phyloP scores from a whole-genome alignment of 2,797 vertebrate genomes.

The Hydrocynus forskahlii region DNA sequence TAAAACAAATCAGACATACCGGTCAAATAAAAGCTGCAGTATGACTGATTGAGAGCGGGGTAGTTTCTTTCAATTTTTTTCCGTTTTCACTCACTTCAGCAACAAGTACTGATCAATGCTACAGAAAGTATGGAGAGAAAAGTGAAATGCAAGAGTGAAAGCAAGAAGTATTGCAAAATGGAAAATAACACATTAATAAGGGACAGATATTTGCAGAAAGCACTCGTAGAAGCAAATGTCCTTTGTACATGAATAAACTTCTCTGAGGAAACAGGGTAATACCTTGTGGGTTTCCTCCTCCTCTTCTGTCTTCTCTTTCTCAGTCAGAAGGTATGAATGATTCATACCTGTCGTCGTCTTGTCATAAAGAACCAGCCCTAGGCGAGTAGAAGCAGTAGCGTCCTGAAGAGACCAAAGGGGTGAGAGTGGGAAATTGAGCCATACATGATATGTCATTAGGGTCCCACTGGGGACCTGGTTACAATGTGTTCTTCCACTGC shows the following conservation, averaged over 20 bases:
- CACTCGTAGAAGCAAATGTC: too few relatives aligned
- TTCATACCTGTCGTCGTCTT: background rate
- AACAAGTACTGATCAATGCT: too few relatives aligned
- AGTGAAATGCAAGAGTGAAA: background rate
- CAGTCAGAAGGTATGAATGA: background rate
- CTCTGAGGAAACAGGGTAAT: too few relatives aligned
- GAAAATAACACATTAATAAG: background rate
- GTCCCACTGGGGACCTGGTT: background rate
- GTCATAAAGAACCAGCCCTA: background rate
- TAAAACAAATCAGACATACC: too few relatives aligned
- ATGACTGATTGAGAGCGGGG: too few relatives aligned
- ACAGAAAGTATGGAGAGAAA: too few relatives aligned
- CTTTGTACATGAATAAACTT: too few relatives aligned
- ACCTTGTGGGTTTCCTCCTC: too few relatives aligned
- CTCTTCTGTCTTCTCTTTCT: background rate
- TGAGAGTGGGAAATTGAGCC: background rate
- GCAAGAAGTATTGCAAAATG: background rate
- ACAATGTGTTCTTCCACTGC: too few relatives aligned
- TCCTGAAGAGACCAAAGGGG: background rate
- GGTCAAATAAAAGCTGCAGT: too few relatives aligned
- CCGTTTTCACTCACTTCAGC: too few relatives aligned
- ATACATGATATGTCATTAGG: background rate
- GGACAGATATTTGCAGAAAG: background rate
- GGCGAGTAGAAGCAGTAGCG: background rate
- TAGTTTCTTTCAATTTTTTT: too few relatives aligned